Evolutionary conservation across 2,888 invertebrate species (phyloP).

Genomic region (Synergus itoensis): DNA sequence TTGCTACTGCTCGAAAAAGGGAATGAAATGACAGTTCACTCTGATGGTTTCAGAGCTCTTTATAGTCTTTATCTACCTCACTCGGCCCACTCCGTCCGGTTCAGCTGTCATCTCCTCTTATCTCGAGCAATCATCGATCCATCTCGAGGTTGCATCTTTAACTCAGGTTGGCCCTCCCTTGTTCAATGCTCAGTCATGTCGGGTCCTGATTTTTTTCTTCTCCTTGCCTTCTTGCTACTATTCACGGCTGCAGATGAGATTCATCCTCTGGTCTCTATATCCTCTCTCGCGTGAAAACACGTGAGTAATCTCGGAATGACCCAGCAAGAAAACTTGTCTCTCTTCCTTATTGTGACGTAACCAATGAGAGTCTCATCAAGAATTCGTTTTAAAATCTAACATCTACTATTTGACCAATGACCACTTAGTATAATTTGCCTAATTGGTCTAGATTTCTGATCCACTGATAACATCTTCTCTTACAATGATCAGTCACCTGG

Average conservation of each 20-base stretch:
- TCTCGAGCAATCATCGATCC: slow-evolving; percentile 67
- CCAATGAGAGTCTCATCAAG: neutral
- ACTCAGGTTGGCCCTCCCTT: neutral
- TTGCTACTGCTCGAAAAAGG: neutral
- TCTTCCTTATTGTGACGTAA: slow-evolving; percentile 7
- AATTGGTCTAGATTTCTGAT: neutral
- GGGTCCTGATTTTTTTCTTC: slow-evolving; percentile 42
- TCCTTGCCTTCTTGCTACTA: slow-evolving; percentile 41
- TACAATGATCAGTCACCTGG: neutral
- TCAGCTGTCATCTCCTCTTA: slow-evolving; percentile 73
- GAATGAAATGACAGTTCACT: slow-evolving; percentile 55
- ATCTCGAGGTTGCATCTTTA: slow-evolving; percentile 50
- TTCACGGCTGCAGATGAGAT: neutral
- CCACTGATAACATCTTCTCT: neutral
- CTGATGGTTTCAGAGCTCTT: slow-evolving; percentile 55
- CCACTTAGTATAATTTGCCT: slow-evolving; percentile 4
- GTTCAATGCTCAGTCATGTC: neutral
- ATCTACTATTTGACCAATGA: neutral
- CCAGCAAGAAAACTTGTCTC: neutral
- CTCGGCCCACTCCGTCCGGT: slow-evolving; percentile 58
- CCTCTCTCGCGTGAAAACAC: slow-evolving; percentile 27
- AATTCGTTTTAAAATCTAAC: neutral
- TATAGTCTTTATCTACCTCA: slow-evolving; percentile 64
- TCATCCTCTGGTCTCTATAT: slow-evolving; percentile 22
- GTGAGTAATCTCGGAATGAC: slow-evolving; percentile 16